Base-by-base conservation (phyloP, 2,797 vertebrate species). In the Adelosebastes latens region DNA sequence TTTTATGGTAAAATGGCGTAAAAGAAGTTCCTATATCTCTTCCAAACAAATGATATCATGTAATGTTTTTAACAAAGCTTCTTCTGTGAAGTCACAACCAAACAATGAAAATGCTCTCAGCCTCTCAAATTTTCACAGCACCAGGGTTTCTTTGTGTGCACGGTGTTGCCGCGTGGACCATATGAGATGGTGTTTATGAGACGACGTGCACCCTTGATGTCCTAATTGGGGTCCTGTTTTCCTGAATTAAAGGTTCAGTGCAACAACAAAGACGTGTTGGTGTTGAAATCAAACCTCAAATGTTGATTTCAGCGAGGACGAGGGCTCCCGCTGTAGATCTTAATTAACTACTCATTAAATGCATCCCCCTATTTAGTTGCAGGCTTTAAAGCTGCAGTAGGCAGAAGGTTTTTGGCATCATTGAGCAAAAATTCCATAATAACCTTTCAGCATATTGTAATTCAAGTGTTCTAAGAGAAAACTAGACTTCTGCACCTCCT, bases 121-220 rank as follows among this genome's bases (percentile, higher is more conserved):
- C 34, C 55, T 66, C n/a, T 71, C n/a, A 1, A 2, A 22, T 46
- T 61, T 25, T 20, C 79, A 52, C 72, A 70, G 72, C 80, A 2
- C 25, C 39, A 2, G 10, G 55, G 32, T 58, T 79, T 56, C 80
- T 89, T 89, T 89, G 84, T 89, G 62, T 72, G 42, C 61, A 2
- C 29, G 5, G 5, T 22, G 69, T 6, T 32, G 59, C 27, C 24
- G 3, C 52, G 2, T 25, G 61, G 22, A 20, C 25, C 29, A 3
- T 3, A 4, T 5, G 36, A 79, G 69, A 36, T 3, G 20, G 1
- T 8, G 9, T 49, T 34, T 10, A 8, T 12, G 1, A 46, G 58
- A 42, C 36, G 11, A 8, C 3, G 46, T 13, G 2, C 5, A 1
- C 12, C n/a, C 39, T 60, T 16, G 18, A 27, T 62, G 31, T 36